Percentiles rank a stretch among this genome's conserved stretches.
These are phyloP conservation scores for Tragelaphus scriptus DNA, from an alignment of 2,113 vertebrate genomes.

Conservation along the genomic window DNA sequence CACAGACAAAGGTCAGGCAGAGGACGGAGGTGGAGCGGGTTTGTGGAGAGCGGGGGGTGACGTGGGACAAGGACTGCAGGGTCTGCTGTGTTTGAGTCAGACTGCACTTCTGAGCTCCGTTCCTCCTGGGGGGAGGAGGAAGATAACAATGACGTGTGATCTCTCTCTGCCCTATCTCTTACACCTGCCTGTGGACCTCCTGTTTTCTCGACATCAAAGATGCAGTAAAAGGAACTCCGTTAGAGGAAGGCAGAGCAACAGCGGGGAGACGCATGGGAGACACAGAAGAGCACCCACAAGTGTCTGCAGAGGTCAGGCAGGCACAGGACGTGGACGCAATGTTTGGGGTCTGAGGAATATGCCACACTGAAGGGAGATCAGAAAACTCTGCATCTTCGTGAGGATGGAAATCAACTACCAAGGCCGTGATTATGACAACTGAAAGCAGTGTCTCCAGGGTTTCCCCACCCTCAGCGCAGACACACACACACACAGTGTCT, in stretches of 20 bases:
- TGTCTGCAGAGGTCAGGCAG: rapidly evolving
- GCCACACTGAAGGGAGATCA: neutral
- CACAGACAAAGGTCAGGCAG: too few relatives aligned
- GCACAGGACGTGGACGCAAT: too few relatives aligned
- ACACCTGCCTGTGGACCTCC: neutral
- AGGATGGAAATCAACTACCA: neutral
- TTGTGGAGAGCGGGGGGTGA: too few relatives aligned
- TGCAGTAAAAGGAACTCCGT: rapidly evolving
- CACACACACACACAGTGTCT: neutral
- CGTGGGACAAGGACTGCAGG: too few relatives aligned
- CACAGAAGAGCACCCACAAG: rapidly evolving
- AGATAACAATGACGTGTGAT: rapidly evolving
- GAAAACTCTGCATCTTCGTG: neutral
- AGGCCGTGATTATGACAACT: conserved; percentile 25
- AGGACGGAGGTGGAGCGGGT: too few relatives aligned
- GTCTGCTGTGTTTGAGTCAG: neutral
- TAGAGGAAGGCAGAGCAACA: neutral
- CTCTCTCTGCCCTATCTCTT: neutral
- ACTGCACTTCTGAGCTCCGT: neutral
- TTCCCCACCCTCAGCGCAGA: conserved; percentile 34
- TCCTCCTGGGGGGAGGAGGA: too few relatives aligned
- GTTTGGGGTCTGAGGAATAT: neutral
- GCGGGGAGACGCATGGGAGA: too few relatives aligned
- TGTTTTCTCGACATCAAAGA: too few relatives aligned
- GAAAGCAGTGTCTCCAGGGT: neutral